A percentile compares a stretch with the other conserved stretches of the same genome.
Conservation (phyloP, 2,113 vertebrate species). For the Anhinga rufa region DNA sequence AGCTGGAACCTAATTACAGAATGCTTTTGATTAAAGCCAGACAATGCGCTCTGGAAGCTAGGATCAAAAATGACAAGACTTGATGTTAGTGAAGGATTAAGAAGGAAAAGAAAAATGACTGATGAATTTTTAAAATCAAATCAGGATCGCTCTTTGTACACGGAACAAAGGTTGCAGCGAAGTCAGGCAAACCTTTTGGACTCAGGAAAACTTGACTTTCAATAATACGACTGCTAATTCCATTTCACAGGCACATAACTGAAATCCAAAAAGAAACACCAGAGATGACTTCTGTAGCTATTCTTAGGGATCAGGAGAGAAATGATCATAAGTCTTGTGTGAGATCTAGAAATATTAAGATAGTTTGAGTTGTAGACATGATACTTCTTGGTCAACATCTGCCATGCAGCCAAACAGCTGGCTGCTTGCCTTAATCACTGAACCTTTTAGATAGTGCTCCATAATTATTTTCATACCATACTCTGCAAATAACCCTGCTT, state of each 20-base stretch:
- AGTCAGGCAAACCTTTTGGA: neutral
- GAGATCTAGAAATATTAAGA: neutral
- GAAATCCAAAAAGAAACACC: neutral
- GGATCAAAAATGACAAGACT: slow-evolving; percentile 11
- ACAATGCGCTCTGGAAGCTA: slow-evolving; percentile 13
- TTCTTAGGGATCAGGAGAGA: neutral
- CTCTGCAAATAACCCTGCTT: slow-evolving; percentile 2
- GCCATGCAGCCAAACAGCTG: slow-evolving; percentile 4
- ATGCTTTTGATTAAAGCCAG: slow-evolving; percentile 47
- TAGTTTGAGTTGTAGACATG: neutral
- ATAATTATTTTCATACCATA: neutral
- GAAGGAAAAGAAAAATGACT: neutral
- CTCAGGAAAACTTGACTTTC: neutral
- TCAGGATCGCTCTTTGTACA: neutral
- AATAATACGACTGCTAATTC: neutral
- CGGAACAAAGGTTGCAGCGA: neutral
- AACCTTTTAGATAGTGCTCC: slow-evolving; percentile 2
- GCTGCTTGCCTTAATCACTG: slow-evolving; percentile 1
- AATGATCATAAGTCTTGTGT: neutral
- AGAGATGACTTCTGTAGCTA: neutral
- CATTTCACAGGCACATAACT: neutral
- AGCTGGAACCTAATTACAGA: slow-evolving; percentile 51
- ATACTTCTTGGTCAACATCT: neutral
- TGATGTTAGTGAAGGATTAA: slow-evolving; percentile 19
- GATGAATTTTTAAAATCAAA: slow-evolving; percentile 27